A percentile compares a stretch with the other conserved stretches of the same genome.
These are phyloP conservation scores for Lordiphosa stackelbergi DNA, from an alignment of 1,140 invertebrate genomes.

Conservation along the genomic window DNA sequence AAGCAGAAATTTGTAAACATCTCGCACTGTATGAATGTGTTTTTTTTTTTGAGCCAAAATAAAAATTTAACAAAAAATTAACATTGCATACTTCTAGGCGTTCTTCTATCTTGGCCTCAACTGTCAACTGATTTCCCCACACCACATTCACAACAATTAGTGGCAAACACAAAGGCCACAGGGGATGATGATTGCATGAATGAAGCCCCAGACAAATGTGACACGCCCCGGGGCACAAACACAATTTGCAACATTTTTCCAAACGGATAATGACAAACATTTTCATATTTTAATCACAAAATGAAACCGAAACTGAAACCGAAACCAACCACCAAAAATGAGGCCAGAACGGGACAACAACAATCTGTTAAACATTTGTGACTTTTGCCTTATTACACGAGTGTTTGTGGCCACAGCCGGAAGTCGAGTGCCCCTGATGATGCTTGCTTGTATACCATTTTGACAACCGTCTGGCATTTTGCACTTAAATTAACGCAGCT, in stretches of 20 bases:
- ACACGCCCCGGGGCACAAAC: slow-evolving; percentile 70
- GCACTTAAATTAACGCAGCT: too few species aligned
- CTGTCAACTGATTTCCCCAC: background rate
- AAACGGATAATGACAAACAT: slow-evolving; percentile 76
- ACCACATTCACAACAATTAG: too few species aligned
- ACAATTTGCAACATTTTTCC: slow-evolving; percentile 77
- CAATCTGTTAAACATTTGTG: slow-evolving; percentile 33
- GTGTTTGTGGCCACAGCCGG: slow-evolving; percentile 25
- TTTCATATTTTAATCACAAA: slow-evolving; percentile 53
- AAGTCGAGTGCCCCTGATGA: slow-evolving; percentile 49
- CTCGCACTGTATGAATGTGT: slow-evolving; percentile 44
- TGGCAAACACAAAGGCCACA: too few species aligned
- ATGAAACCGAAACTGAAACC: slow-evolving; percentile 40
- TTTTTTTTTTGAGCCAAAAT: slow-evolving; percentile 53
- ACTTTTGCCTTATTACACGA: slow-evolving; percentile 3
- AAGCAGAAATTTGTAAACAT: slow-evolving; percentile 16
- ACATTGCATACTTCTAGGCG: too few species aligned
- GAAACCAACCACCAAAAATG: slow-evolving; percentile 12
- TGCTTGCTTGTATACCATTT: too few species aligned
- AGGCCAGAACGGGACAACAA: slow-evolving; percentile 16
- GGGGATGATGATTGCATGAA: too few species aligned
- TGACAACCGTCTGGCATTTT: too few species aligned
- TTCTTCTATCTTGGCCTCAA: too few species aligned
- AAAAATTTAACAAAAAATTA: slow-evolving; percentile 36
- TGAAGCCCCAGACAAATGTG: slow-evolving; percentile 39